These are phyloP conservation scores for Enteromius treurensis DNA, from an alignment of 2,797 vertebrate species.

Conservation along the genomic window DNA sequence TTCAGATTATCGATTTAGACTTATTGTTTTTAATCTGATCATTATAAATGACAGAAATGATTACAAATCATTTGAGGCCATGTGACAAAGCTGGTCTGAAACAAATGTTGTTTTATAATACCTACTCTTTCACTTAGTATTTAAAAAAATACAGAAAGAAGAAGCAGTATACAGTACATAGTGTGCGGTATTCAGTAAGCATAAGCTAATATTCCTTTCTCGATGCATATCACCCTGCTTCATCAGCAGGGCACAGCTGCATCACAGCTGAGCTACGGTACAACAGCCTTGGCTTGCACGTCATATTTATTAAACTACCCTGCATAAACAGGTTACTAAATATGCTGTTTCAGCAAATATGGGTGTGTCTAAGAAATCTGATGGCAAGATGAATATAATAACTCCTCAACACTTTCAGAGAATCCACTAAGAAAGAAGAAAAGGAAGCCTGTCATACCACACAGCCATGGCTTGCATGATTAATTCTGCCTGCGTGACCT, in stretches of 20 bases:
- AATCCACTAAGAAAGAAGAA: background rate
- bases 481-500: background rate
- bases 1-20: background rate
- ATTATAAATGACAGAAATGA: background rate
- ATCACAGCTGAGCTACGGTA: background rate
- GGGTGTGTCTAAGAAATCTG: background rate
- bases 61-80: background rate
- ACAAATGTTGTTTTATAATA: background rate
- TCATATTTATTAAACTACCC: conserved; percentile 2
- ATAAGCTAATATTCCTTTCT: background rate
- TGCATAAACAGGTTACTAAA: conserved; percentile 15
- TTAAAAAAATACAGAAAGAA: background rate
- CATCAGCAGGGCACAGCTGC: conserved; percentile 14
- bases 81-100: background rate
- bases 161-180: background rate
- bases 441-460: background rate
- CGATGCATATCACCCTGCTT: background rate
- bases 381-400: conserved; percentile 22
- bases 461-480: background rate
- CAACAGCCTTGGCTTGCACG: background rate
- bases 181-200: background rate
- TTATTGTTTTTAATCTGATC: background rate
- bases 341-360: conserved; percentile 21
- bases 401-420: conserved; percentile 1
- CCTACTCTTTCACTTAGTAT: background rate